Conservation (phyloP, 2,113 vertebrate genomes). For the Ochotona curzoniae region DNA sequence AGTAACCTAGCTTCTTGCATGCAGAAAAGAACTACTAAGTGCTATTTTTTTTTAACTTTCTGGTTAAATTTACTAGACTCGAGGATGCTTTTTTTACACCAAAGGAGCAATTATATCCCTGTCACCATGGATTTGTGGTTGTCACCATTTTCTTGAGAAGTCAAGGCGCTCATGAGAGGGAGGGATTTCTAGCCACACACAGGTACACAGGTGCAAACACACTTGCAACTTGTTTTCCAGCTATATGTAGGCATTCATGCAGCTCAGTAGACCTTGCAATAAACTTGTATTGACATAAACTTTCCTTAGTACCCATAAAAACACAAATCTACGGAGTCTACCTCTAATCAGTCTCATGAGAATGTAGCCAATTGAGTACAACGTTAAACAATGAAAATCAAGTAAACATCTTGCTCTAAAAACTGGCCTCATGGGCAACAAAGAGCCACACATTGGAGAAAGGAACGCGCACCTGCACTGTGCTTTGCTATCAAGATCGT, state of each 20-base stretch:
- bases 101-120: neutral
- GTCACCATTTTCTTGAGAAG: neutral
- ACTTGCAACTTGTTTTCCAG: neutral
- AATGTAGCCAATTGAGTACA: neutral
- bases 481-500: neutral
- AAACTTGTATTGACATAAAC: conserved; percentile 26
- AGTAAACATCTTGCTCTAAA: conserved; percentile 26
- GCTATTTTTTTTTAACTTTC: neutral
- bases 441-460: neutral
- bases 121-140: neutral
- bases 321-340: neutral
- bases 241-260: neutral
- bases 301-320: neutral
- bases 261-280: neutral
- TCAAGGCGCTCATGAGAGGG: conserved; percentile 3
- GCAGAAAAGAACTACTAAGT: conserved; percentile 31
- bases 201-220: neutral
- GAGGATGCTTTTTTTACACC: neutral
- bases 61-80: neutral
- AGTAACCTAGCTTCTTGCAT: conserved; percentile 9
- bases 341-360: neutral
- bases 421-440: neutral
- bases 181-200: neutral
- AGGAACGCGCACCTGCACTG: neutral
- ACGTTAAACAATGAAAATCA: neutral